Evolutionary conservation across 1,140 invertebrate species (phyloP), one percentile per base, ranked within the genome.

Genomic region (Atta cephalotes): DNA sequence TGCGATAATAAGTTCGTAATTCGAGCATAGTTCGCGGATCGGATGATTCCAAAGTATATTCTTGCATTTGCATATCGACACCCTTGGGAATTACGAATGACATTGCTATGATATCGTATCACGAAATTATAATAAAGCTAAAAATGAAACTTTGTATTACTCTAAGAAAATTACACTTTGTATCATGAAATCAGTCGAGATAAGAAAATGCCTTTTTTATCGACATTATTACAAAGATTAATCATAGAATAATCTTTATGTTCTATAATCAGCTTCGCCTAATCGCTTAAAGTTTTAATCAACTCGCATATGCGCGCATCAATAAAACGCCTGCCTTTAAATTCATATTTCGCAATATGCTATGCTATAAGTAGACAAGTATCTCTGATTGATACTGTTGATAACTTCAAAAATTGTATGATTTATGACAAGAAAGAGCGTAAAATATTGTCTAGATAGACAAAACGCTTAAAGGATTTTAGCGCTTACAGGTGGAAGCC

Each of bases 401-500:
- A 5, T 68, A 21, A 39, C 10, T 68, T 45, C 10, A 72, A 71
- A 31, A 72, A 35, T n/a, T 53, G 28, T 18, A 53, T 6, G 18
- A 28, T 10, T 56, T 56, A 56, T 1, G 25, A 39, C 4, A 35
- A 74, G 5, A 12, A 25, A 25, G 39, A 53, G 31, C 35, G 45
- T 62, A 62, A 76, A 74, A 60, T 39, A 58, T 0, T 72, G 2
- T n/a, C 0, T 35, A 66, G 12, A 25, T 70, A 49, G 25, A 68
- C 65, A n/a, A 6, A 45, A 21, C 2, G 14, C 21, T 1, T 25
- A 51, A 12, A 18, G 25, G 49, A 16, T 74, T 10, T 18, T 10
- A 25, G 87, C 92, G 95, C 96, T 96, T 94, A 97, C 97, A 97
- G 92, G 95, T 94, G 88, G 95, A 94, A 58, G 96, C 96, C 60